phyloP scores from a whole-genome alignment of 2,113 vertebrate genomes.

The Caranx melampygus region DNA sequence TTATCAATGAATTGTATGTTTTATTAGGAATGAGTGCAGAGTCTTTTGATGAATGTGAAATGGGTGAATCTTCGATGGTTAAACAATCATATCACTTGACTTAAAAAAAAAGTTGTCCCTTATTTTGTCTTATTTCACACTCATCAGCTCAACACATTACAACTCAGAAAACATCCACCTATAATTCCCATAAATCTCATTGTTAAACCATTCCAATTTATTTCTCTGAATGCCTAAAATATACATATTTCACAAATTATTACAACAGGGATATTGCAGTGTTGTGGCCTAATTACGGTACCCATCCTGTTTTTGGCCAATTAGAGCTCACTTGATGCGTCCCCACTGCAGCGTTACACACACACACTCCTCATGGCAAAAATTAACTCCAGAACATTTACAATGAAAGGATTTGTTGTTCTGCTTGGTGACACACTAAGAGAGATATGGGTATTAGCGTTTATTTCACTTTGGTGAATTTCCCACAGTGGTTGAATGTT shows the following conservation, averaged over 20 bases:
- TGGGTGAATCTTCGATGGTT: slow-evolving; percentile 62
- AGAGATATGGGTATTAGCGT: slow-evolving; percentile 28
- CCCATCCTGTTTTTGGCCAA: slow-evolving; percentile 67
- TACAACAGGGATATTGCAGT: slow-evolving; percentile 82
- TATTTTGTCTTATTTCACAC: slow-evolving; percentile 53
- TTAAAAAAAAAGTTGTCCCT: slow-evolving; percentile 42
- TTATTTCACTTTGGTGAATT: slow-evolving; percentile 68
- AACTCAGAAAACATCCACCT: slow-evolving; percentile 54
- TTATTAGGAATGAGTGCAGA: slow-evolving; percentile 77
- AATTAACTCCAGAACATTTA: slow-evolving; percentile 59
- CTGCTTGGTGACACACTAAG: slow-evolving; percentile 49
- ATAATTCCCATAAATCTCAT: slow-evolving; percentile 61
- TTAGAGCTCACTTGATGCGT: slow-evolving; percentile 47
- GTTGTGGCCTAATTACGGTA: slow-evolving; percentile 71
- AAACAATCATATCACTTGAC: slow-evolving; percentile 67
- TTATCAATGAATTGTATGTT: slow-evolving; percentile 72
- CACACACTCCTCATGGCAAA: slow-evolving; percentile 58
- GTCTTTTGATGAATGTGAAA: slow-evolving; percentile 67
- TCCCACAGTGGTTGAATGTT: slow-evolving; percentile 62
- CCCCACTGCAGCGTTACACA: slow-evolving; percentile 42
- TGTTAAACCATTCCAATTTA: slow-evolving; percentile 83
- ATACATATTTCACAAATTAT: slow-evolving; percentile 84
- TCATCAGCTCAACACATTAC: slow-evolving; percentile 49
- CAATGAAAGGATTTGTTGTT: slow-evolving; percentile 58
- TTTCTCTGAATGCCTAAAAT: slow-evolving; percentile 83